Evolutionary conservation across 2,113 vertebrate species (phyloP), one percentile per base, ranked within the genome.

Genomic region (Eidolon helvum): DNA sequence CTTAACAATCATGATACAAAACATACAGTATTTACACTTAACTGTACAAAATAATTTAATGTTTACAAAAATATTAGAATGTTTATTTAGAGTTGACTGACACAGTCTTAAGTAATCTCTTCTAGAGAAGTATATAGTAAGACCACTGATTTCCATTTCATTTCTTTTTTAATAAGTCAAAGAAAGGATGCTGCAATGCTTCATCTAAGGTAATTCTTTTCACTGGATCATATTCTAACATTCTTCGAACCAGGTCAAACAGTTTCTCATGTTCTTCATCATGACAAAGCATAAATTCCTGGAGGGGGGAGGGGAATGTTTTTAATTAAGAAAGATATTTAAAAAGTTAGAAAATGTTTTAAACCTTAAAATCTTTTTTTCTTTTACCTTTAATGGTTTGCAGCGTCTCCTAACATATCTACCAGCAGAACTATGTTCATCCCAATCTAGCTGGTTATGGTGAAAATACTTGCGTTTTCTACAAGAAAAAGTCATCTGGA

Each of bases 271-370:
- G 99, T 84, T 99, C 99, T 66, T 98, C 98, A 59, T 99, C 98
- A 87, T 99, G 99, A 75, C 98, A 99, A 61, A 98, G 94, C 99
- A 99, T 99, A 97, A 99, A 99, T 96, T 99, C 99, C 99, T 99
- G 97, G 63, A 87, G 95, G 10, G 4, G 5, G 40, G 24, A 38
- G 10, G 18, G 33, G 43, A 48, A 61, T 19, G 1, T 84, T 85
- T 79, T 87, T 68, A 11, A 98, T 98, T 35, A 72, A 97, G 63
- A 90, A 65, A 93, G 5, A 59, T 10, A 50, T 72, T 91, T 91
- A 65, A 65, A 97, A 74, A 1, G n/a, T 24, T 35, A 61, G 83
- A 43, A 43, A 0, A 35, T 11, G 30, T 61, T 66, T 93, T 65
- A 2, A 21, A 3, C 4, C 2, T 74, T 83, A 24, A 5, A 35